phyloP scores from a whole-genome alignment of 2,888 invertebrate genomes.

The Pristionchus exspectatus region DNA sequence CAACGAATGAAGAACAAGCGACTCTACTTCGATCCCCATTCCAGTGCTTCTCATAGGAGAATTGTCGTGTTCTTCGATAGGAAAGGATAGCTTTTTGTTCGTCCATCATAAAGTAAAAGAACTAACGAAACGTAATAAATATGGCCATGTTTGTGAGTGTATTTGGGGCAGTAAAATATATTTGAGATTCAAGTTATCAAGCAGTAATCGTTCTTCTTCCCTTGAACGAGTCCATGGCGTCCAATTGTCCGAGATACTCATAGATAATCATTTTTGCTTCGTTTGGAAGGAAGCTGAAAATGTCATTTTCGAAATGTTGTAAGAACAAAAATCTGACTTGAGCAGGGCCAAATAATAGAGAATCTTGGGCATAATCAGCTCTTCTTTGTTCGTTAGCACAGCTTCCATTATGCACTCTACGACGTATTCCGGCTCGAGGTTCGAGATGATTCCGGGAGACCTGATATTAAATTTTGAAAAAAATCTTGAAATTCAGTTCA shows the following conservation, averaged over 20 bases:
- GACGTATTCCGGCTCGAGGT: slow-evolving; percentile 89
- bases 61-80: slow-evolving; percentile 27
- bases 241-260: slow-evolving; percentile 68
- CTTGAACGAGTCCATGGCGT: slow-evolving; percentile 71
- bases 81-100: not conserved
- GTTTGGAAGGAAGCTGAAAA: slow-evolving; percentile 70
- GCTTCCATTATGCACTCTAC: slow-evolving; percentile 89
- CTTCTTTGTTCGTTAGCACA: slow-evolving; percentile 84
- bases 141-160: not conserved
- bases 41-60: not conserved
- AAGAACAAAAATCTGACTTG: not conserved
- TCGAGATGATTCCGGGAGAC: slow-evolving; percentile 71
- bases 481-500: not conserved
- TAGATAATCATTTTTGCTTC: slow-evolving; percentile 64
- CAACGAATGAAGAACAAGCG: slow-evolving; percentile 22
- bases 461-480: slow-evolving; percentile 58
- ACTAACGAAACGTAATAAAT: not conserved
- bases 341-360: slow-evolving; percentile 70
- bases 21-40: slow-evolving; percentile 31
- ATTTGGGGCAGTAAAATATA: not conserved
- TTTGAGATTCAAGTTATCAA: not conserved
- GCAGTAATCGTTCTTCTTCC: slow-evolving; percentile 59
- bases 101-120: too few relatives aligned
- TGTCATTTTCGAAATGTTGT: not conserved
- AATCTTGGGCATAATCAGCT: slow-evolving; percentile 15